Base-by-base conservation (phyloP, 2,797 vertebrate species). In the Loriculus beryllinus region DNA sequence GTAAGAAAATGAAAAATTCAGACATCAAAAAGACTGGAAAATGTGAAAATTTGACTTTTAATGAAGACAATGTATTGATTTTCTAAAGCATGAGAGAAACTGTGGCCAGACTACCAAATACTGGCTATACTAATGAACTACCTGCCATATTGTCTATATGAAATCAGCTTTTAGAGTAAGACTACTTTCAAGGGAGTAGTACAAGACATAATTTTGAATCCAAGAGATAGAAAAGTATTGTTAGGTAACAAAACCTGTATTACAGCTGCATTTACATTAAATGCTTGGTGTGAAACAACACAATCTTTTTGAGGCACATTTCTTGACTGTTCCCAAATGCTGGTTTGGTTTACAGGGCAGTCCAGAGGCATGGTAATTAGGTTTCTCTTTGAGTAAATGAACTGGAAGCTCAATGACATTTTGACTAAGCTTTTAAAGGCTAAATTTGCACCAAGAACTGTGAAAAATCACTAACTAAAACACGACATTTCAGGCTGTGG, bases 111-210 rank as follows among this genome's bases (percentile, higher is more conserved):
- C 22, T 54, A 40, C 35, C 31, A 71, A 25, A 17, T 16, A 60
- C 3, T 10, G 25, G 33, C 40, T 28, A 19, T 7, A 52, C 19
- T 28, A 33, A 74, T 12, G 8, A 77, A 81, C 12, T 25, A 42
- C 19, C 33, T 57, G 42, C 19, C 16, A 7, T 1, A 28, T 5
- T 1, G 3, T 2, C 45, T 17, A 6, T 14, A 48, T 12, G 31
- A 80, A 56, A 57, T 12, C 17, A 37, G 21, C 10, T 43, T 67
- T 56, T 26, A 64, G 20, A 80, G 2, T 14, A 63, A 51, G n/a
- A n/a, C 20, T 70, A 37, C 11, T 76, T 76, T 54, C 40, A 74
- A 45, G 29, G n/a, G 20, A 71, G 14, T 51, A 78, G 59, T 12
- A 9, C 6, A 59, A 63, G 25, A 56, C 6, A 29, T 5, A 63